These are phyloP conservation scores for Pogonomyrmex californicus DNA, from an alignment of 1,140 invertebrate genomes.

Conservation along the genomic window DNA sequence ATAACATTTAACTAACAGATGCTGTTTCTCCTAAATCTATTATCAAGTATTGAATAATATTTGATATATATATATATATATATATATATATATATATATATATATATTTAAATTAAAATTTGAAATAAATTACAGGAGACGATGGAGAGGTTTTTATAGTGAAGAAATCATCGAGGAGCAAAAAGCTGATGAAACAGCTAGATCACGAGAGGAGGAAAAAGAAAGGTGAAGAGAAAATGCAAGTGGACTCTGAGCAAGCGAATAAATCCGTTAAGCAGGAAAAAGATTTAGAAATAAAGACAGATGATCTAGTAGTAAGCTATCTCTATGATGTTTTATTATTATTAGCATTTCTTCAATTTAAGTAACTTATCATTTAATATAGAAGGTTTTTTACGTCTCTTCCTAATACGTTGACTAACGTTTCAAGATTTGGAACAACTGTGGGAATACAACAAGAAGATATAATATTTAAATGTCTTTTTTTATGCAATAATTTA, in stretches of 20 bases:
- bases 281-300: slow-evolving; percentile 88
- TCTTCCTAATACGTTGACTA: slow-evolving; percentile 37
- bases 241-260: slow-evolving; percentile 85
- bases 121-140: slow-evolving; percentile 88
- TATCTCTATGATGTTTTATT: slow-evolving; percentile 86
- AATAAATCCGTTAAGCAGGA: slow-evolving; percentile 85
- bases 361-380: slow-evolving; percentile 63
- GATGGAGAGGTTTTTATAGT: slow-evolving; percentile 97
- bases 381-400: slow-evolving; percentile 28
- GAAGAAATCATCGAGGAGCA: slow-evolving; percentile 97
- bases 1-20: slow-evolving; percentile 17
- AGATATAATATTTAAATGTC: slow-evolving; percentile 48
- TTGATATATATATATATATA: background rate
- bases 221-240: slow-evolving; percentile 89
- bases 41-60: background rate
- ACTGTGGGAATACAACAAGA: slow-evolving; percentile 50
- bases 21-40: slow-evolving; percentile 16
- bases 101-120: slow-evolving; percentile 8
- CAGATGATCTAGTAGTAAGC: slow-evolving; percentile 89
- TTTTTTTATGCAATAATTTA: slow-evolving; percentile 29
- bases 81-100: no score
- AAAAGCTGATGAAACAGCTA: slow-evolving; percentile 94
- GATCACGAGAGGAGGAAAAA: slow-evolving; percentile 93
- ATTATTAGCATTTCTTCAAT: slow-evolving; percentile 79
- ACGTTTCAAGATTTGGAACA: slow-evolving; percentile 63